These are phyloP conservation scores for Phalloptychus januarius DNA, from an alignment of 2,797 vertebrate species.

Conservation along the genomic window DNA sequence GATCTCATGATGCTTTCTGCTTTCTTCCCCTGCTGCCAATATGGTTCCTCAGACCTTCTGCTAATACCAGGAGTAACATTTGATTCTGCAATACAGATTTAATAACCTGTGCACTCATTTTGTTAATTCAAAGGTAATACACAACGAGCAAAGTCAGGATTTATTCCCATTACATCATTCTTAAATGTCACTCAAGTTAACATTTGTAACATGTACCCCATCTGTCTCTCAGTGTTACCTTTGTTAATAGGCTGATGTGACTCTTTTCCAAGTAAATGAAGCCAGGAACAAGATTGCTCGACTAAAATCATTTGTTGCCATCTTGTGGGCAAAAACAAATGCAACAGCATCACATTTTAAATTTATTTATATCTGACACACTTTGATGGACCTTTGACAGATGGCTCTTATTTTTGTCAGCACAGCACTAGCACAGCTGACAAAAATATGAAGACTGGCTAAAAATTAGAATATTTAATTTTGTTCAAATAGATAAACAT, in stretches of 20 bases:
- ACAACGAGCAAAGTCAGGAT: neutral
- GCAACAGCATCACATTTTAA: neutral
- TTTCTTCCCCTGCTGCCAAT: neutral
- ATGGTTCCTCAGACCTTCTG: neutral
- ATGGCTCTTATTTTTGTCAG: too few species aligned
- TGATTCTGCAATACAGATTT: neutral
- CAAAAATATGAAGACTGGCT: neutral
- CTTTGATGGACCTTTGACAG: neutral
- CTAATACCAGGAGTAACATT: neutral
- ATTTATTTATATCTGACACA: neutral
- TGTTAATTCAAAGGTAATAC: neutral
- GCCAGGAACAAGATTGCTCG: neutral
- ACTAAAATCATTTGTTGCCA: neutral
- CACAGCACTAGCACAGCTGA: neutral
- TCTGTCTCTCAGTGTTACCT: neutral
- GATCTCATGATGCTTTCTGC: neutral
- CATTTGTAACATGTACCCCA: neutral
- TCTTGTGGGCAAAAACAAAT: neutral
- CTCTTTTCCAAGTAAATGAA: neutral
- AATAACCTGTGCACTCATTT: neutral
- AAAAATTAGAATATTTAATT: neutral
- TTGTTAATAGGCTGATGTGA: neutral
- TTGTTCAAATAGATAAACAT: neutral
- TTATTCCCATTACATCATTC: neutral
- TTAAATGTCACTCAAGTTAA: neutral